Evolutionary conservation across 2,113 vertebrate species (phyloP), one percentile per base, ranked within the genome.

Genomic region (Saguinus midas): DNA sequence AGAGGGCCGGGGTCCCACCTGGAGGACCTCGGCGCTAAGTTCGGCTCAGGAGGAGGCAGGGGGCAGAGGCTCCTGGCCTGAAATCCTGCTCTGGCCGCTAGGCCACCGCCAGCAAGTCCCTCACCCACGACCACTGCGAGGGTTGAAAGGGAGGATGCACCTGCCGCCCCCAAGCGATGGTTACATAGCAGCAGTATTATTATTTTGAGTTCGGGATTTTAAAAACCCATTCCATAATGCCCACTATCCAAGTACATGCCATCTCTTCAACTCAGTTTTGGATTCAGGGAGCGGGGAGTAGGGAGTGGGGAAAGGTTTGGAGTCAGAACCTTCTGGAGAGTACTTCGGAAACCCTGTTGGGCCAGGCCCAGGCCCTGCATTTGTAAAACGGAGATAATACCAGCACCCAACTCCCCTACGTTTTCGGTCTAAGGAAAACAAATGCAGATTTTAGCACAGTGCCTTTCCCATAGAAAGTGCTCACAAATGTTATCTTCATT

Each of bases 241-340:
- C 10, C 16, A 18, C 50, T 72, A 37, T 85, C 48, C 20, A 20
- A 61, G 76, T 32, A 27, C 21, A 50, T 68, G 70, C 20, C n/a
- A 80, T 17, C 35, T 84, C 52, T 55, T 92, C 61, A 52, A 4
- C 9, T 76, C 35, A 35, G 45, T 37, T 75, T 57, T 82, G 35
- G 45, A 81, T 55, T 58, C n/a, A 87, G 55, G 11, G 27, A 50
- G 50, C 29, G 79, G 48, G 11, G 32, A 61, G 27, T 76, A 21
- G 73, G 35, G 66, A 61, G 16, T 76, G 72, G 73, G 35, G 66
- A n/a, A 73, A 35, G 32, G 89, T 88, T 85, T 55, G 9, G 43
- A 70, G 68, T 45, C 45, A 37, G 52, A 96, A 87, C 20, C 61
- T 90, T 93, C 92, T 58, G 14, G 61, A 72, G 68, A 87, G 43